phyloP scores from a whole-genome alignment of 2,888 invertebrate genomes.

The Ischnura elegans region DNA sequence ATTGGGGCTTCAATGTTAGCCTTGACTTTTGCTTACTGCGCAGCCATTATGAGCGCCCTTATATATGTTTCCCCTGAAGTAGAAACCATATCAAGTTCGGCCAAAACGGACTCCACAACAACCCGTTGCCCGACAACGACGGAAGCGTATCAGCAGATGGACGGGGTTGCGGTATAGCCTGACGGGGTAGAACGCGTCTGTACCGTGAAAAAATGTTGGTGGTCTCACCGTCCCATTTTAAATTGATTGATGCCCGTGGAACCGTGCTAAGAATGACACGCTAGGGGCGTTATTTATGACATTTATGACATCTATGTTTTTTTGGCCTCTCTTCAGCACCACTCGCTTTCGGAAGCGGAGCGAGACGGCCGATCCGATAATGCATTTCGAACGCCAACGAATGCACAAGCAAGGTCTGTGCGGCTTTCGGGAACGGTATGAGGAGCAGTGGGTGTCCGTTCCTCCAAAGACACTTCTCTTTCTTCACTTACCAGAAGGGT shows the following conservation, averaged over 20 bases:
- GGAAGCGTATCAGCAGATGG: neutral
- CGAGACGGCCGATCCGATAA: conserved; percentile 28
- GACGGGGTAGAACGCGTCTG: neutral
- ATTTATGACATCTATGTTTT: conserved; percentile 24
- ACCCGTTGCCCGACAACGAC: neutral
- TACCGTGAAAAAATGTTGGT: conserved; percentile 32
- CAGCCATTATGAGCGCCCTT: too few species aligned
- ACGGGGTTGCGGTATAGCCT: neutral
- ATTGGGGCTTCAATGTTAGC: too few species aligned
- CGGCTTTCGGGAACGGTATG: neutral
- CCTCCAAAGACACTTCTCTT: neutral
- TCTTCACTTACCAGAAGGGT: conserved; percentile 31
- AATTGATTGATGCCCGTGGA: conserved; percentile 28
- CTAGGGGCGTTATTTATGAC: conserved; percentile 40
- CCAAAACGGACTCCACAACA: neutral
- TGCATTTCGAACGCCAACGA: neutral
- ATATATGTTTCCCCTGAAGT: too few species aligned
- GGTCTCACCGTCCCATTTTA: conserved; percentile 5
- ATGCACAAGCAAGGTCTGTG: neutral
- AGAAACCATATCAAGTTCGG: too few species aligned
- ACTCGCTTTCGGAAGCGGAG: conserved; percentile 2
- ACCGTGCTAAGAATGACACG: neutral
- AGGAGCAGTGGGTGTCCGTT: neutral
- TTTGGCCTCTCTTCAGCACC: neutral
- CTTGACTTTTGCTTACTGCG: too few species aligned